Evolutionary conservation across 2,888 invertebrate species (phyloP), one percentile per base, ranked within the genome.

Genomic region (Machimus atricapillus): DNA sequence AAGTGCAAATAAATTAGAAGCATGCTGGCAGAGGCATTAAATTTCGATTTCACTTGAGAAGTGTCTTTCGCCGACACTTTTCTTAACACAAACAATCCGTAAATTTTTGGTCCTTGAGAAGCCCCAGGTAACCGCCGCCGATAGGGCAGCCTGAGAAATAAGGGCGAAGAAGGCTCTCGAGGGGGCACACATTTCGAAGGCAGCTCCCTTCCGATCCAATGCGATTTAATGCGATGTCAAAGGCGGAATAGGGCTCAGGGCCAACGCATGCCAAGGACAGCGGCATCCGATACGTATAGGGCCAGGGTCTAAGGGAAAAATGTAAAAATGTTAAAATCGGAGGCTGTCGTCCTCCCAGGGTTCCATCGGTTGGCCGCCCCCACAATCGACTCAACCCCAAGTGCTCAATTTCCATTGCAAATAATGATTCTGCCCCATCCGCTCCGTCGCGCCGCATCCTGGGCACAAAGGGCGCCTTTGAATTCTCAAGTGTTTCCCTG

Each of bases 321-420:
- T 40, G 9, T 40, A 46, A 46, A 43, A 46, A 46, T 46, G 12
- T 46, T 31, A 34, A 77, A 37, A 19, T 77, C 40, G 6, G n/a
- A 16, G 12, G 34, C 77, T 40, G 40, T n/a, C 19, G 43, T 37
- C 43, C 16, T 40, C 37, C 3, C 12, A 19, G 6, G 19, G 23
- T 3, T 43, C 23, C 19, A 19, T 40, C 76, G 34, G 34, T 40
- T n/a, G 37, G 9, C 1, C 14, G 8, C 5, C 19, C 37, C 43
- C 16, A 9, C 43, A 78, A 0, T 78, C 78, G 40, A 14, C 78
- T 40, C 77, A 23, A 46, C 78, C 78, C 40, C 14, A 43, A 78
- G 78, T 66, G 43, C 78, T 78, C 37, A 78, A 78, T 78, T 78
- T 78, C 78, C 78, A 78, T 78, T 46, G 43, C 78, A 46, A 78